Base-by-base conservation (phyloP, 2,113 vertebrate species). In the Phasianus colchicus region DNA sequence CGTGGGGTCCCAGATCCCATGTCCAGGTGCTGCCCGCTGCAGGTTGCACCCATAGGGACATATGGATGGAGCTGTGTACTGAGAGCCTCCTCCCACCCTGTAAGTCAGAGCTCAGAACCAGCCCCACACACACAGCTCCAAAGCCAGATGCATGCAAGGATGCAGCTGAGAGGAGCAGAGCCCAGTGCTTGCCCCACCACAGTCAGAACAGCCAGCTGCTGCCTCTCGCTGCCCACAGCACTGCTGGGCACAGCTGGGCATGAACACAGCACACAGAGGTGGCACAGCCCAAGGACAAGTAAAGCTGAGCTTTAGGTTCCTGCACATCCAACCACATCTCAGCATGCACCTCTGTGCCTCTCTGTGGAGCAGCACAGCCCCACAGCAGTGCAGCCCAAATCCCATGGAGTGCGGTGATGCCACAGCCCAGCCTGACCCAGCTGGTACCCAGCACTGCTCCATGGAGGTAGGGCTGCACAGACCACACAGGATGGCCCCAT, bases 1-100 rank as follows among this genome's bases (percentile, higher is more conserved):
- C 1, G 64, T 5, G 2, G 2, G 43, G 27, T 38, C 88, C 58
- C n/a, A 0, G 0, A 5, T n/a, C 63, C 55, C 12, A 21, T 58
- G 29, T 52, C 71, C 20, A 2, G 9, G 0, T 3, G 30, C 38
- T 4, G 38, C 45, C 58, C 42, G 13, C 18, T 32, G 75, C 34
- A 30, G 64, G 43, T 70, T 48, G 43, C 32, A n/a, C 55, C 54
- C 30, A 19, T 32, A 57, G 54, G 54, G 29, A 57, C 11, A 18
- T 6, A 57, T 18, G 30, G 29, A 55, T 20, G 60, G 45, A 34
- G 43, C 8, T 36, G n/a, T 3, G 0, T 18, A 27, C 32, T 2
- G 10, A 55, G 17, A 57, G 17, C 54, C 40, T 83, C 20, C 45
- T 76, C 30, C 20, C 0, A 0, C 14, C 69, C 67, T 45, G 27